Evolutionary conservation across 2,113 vertebrate species (phyloP).

Genomic region (Tamias sibiricus): DNA sequence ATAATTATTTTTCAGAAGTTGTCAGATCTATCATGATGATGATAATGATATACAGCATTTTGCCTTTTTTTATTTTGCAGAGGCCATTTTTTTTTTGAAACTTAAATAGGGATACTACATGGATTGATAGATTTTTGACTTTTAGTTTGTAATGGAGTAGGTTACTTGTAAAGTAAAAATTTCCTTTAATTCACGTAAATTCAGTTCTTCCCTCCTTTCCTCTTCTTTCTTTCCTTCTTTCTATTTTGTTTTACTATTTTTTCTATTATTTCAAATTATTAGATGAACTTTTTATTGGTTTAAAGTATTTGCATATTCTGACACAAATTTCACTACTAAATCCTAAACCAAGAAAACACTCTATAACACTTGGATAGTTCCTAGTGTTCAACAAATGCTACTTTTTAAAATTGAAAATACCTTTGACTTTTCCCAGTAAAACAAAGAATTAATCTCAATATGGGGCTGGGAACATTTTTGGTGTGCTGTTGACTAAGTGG

Average conservation of each 20-base stretch:
- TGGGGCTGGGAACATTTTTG: not conserved
- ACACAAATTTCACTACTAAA: not conserved
- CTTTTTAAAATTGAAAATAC: not conserved
- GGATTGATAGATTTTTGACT: not conserved
- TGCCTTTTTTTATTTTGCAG: not conserved
- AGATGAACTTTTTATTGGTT: not conserved
- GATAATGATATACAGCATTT: no score
- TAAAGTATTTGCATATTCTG: not conserved
- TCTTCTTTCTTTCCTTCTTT: not conserved
- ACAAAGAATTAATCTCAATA: not conserved
- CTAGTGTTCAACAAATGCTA: not conserved
- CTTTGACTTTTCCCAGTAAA: not conserved
- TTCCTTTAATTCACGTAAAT: not conserved
- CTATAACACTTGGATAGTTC: not conserved
- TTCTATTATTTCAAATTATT: not conserved
- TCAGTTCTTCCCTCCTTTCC: not conserved
- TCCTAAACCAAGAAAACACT: not conserved
- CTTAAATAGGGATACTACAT: not conserved
- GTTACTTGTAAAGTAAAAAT: not conserved
- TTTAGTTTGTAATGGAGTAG: not conserved
- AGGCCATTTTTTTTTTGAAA: not conserved
- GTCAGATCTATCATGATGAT: not conserved
- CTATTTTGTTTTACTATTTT: not conserved
- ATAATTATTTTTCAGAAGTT: not conserved
- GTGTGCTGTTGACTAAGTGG: not conserved